Evolutionary conservation across 2,113 vertebrate genomes (phyloP).

Genomic region (Petromus typicus): DNA sequence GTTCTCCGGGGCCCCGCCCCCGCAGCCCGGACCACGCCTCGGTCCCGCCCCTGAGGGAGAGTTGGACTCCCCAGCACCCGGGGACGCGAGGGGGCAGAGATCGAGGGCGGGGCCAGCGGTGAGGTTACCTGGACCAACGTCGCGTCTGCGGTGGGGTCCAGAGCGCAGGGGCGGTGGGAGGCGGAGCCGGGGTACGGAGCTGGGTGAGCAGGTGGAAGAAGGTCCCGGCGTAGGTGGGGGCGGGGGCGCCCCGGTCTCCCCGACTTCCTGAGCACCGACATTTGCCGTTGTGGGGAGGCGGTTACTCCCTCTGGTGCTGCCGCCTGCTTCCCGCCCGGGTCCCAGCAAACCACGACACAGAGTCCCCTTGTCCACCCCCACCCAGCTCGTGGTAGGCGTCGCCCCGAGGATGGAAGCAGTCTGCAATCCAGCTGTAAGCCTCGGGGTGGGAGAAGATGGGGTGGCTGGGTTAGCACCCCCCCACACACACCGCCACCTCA

Average conservation of each 20-base stretch:
- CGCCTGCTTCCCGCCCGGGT: slow-evolving; percentile 68
- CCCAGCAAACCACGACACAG: slow-evolving; percentile 2
- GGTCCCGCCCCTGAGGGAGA: fast-evolving
- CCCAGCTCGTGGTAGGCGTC: neutral
- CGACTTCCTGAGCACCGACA: slow-evolving; percentile 41
- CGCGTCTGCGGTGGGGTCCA: neutral
- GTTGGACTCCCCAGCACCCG: neutral
- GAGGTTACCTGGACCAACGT: neutral
- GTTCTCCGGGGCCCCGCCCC: neutral
- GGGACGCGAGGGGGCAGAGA: too few relatives aligned
- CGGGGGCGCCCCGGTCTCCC: neutral
- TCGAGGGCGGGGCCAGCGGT: neutral
- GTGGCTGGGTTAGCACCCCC: neutral
- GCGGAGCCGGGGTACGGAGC: neutral
- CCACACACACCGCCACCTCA: neutral
- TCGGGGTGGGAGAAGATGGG: neutral
- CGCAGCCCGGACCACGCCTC: neutral
- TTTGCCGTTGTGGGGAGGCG: neutral
- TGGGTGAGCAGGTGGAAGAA: neutral
- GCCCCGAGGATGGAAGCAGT: slow-evolving; percentile 20
- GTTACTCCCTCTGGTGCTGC: slow-evolving; percentile 67
- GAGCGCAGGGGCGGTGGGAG: neutral
- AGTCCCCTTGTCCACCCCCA: slow-evolving; percentile 42
- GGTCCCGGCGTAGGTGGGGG: neutral
- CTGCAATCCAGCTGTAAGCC: neutral